Evolutionary conservation across 2,797 vertebrate genomes (phyloP).

Genomic region (Cynodonichthys magdalenae): DNA sequence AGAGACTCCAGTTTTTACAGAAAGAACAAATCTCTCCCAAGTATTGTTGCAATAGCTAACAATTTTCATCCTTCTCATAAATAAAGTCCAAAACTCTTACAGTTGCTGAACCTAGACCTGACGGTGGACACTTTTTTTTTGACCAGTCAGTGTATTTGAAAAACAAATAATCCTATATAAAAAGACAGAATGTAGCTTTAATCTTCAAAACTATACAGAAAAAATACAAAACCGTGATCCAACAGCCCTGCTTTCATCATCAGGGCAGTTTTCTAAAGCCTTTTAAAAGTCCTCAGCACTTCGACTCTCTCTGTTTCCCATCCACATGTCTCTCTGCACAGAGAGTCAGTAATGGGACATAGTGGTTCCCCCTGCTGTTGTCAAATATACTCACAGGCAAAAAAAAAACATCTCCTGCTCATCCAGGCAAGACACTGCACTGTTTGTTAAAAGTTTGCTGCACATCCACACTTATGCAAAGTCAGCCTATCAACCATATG

Average conservation of each 20-base stretch:
- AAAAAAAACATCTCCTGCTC: not conserved
- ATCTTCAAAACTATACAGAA: not conserved
- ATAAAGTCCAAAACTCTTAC: too few species aligned
- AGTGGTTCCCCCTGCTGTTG: conserved; percentile 68
- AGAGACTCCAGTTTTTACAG: not conserved
- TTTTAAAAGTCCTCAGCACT: not conserved
- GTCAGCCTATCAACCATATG: conserved; percentile 60
- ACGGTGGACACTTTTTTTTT: too few species aligned
- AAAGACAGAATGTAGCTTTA: not conserved
- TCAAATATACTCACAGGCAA: conserved; percentile 39
- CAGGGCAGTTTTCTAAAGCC: not conserved
- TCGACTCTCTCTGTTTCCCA: not conserved
- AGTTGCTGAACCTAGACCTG: too few species aligned
- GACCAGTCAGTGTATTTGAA: too few species aligned
- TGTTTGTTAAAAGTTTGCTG: conserved; percentile 26
- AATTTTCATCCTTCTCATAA: too few species aligned
- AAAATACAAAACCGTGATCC: not conserved
- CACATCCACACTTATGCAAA: conserved; percentile 48
- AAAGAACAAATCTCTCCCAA: not conserved
- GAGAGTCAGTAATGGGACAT: conserved; percentile 8
- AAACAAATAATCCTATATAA: too few species aligned
- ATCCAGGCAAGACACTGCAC: conserved; percentile 14
- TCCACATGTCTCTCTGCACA: not conserved
- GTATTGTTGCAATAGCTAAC: not conserved
- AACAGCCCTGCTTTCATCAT: not conserved